These are phyloP conservation scores for Deroptyus accipitrinus DNA, from an alignment of 2,113 vertebrate species.

Conservation along the genomic window DNA sequence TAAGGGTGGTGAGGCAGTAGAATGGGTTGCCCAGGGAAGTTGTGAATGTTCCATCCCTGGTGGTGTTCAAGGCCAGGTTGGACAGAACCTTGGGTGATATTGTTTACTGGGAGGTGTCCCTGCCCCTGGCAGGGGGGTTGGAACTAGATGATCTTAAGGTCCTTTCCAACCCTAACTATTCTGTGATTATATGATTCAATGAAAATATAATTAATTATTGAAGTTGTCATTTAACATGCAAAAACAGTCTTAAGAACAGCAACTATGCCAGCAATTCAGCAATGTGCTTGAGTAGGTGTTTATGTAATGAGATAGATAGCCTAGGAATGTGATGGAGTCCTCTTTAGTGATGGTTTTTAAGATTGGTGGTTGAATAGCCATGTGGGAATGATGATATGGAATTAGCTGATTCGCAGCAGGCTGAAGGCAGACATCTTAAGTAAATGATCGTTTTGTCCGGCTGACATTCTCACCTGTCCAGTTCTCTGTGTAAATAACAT, in stretches of 20 bases:
- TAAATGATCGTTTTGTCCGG: neutral
- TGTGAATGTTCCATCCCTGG: no score
- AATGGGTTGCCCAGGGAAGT: no score
- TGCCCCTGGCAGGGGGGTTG: no score
- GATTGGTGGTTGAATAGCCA: neutral
- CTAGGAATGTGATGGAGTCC: neutral
- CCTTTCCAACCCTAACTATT: no score
- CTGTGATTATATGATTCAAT: no score
- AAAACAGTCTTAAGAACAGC: neutral
- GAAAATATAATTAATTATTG: neutral
- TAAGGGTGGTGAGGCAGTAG: no score
- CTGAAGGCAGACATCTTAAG: conserved; percentile 17
- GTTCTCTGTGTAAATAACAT: neutral
- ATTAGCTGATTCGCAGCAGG: neutral
- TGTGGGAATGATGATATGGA: neutral
- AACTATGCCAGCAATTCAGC: neutral
- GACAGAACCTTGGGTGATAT: no score
- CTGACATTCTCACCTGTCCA: neutral
- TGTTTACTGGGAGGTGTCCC: no score
- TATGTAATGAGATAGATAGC: neutral
- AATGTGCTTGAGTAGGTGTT: neutral
- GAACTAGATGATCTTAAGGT: no score
- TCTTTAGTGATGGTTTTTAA: neutral
- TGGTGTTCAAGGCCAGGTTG: no score
- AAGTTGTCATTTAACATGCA: neutral